Evolutionary conservation across 2,113 vertebrate genomes (phyloP).

Genomic region (Haplotaxodon microlepis): DNA sequence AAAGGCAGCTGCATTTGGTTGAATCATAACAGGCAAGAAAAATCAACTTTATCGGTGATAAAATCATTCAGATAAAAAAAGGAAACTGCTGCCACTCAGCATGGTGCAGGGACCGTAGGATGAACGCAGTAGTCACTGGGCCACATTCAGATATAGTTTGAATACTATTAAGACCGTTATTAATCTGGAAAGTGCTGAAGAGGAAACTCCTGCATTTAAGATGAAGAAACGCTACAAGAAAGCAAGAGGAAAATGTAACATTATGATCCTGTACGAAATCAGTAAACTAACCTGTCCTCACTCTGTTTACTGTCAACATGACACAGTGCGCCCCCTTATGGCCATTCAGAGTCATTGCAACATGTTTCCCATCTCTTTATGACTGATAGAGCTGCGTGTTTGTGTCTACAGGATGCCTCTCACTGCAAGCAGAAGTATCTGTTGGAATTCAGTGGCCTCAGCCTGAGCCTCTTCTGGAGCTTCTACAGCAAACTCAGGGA

Average conservation of each 20-base stretch:
- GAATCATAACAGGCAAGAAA: neutral
- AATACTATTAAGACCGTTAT: neutral
- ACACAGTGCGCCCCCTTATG: neutral
- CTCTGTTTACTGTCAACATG: neutral
- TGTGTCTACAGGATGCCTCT: slow-evolving; percentile 79
- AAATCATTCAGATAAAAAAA: neutral
- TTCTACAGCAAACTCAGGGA: slow-evolving; percentile 90
- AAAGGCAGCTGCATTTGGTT: neutral
- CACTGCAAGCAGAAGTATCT: slow-evolving; percentile 84
- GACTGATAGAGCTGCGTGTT: neutral
- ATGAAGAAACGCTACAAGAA: neutral
- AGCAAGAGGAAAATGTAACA: neutral
- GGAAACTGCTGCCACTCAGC: neutral
- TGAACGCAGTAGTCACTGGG: neutral
- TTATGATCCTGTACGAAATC: fast-evolving
- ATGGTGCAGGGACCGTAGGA: neutral
- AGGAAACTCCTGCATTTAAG: neutral
- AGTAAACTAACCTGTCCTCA: neutral
- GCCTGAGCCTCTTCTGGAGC: slow-evolving; percentile 86
- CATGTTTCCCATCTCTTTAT: neutral
- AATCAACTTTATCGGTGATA: neutral
- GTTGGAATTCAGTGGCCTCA: slow-evolving; percentile 86
- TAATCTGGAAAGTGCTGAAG: neutral
- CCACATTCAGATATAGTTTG: neutral
- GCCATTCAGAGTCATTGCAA: neutral